Conservation (phyloP, 2,113 vertebrate genomes). For the Eulemur rufifrons region DNA sequence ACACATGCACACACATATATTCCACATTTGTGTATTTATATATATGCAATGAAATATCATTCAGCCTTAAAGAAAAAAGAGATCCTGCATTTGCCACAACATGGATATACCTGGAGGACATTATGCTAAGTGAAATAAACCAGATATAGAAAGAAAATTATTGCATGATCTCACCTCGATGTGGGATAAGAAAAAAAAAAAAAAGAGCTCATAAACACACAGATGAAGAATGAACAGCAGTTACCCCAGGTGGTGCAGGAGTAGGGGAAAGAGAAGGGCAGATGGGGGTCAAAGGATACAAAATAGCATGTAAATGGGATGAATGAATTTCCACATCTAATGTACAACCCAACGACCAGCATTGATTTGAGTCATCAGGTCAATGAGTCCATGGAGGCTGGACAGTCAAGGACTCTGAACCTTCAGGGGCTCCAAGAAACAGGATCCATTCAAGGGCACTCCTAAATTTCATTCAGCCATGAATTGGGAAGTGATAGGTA, state of each 20-base stretch:
- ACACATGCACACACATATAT: too few relatives aligned
- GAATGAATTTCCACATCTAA: neutral
- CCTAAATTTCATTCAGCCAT: neutral
- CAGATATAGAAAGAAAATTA: neutral
- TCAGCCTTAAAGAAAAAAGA: neutral
- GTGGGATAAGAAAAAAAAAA: neutral
- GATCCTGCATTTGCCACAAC: neutral
- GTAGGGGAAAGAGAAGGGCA: neutral
- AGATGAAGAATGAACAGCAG: neutral
- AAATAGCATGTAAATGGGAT: neutral
- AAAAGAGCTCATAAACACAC: neutral
- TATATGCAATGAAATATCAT: neutral
- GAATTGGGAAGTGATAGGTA: neutral
- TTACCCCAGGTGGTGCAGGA: neutral
- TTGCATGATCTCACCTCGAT: neutral
- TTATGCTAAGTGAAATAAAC: neutral
- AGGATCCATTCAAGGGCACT: too few relatives aligned
- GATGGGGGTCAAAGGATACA: neutral
- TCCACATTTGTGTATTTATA: neutral
- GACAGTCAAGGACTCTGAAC: rapidly evolving
- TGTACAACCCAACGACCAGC: neutral
- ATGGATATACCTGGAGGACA: neutral
- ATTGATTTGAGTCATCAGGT: neutral
- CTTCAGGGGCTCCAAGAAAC: too few relatives aligned
- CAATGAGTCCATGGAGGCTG: too few relatives aligned